A percentile compares a stretch with the other conserved stretches of the same genome.
These are phyloP conservation scores for Bettongia penicillata DNA, from an alignment of 2,113 vertebrate genomes.

Conservation along the genomic window DNA sequence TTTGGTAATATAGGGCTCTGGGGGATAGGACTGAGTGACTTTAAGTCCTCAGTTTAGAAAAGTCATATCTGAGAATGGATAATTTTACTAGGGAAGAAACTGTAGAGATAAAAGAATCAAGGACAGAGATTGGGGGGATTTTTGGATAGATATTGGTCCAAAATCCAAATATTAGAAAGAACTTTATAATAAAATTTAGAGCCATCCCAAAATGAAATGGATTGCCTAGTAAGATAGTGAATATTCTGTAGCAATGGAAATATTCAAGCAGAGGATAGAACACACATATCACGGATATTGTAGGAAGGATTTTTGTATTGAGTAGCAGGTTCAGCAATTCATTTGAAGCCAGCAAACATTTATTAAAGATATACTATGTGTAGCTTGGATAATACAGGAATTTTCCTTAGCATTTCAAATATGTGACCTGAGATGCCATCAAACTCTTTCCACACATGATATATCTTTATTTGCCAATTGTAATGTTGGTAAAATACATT, in stretches of 20 bases:
- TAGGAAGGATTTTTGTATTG: conserved; percentile 3
- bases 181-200: neutral
- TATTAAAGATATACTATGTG: neutral
- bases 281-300: neutral
- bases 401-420: neutral
- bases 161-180: conserved; percentile 18
- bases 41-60: neutral
- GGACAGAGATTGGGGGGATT: conserved; percentile 19
- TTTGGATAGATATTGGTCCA: neutral
- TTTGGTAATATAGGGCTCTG: neutral
- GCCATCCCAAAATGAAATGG: conserved; percentile 10
- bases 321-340: neutral
- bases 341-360: neutral
- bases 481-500: neutral
- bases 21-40: neutral
- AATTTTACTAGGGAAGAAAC: neutral
- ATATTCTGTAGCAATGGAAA: neutral
- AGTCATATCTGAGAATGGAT: conserved; percentile 2
- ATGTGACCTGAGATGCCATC: neutral
- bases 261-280: conserved; percentile 1
- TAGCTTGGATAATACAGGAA: neutral
- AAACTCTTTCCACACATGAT: neutral
- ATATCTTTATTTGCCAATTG: neutral
- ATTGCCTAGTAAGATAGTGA: conserved; percentile 1
- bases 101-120: neutral